Evolutionary conservation across 2,113 vertebrate species (phyloP).

Genomic region (Aythya baeri): DNA sequence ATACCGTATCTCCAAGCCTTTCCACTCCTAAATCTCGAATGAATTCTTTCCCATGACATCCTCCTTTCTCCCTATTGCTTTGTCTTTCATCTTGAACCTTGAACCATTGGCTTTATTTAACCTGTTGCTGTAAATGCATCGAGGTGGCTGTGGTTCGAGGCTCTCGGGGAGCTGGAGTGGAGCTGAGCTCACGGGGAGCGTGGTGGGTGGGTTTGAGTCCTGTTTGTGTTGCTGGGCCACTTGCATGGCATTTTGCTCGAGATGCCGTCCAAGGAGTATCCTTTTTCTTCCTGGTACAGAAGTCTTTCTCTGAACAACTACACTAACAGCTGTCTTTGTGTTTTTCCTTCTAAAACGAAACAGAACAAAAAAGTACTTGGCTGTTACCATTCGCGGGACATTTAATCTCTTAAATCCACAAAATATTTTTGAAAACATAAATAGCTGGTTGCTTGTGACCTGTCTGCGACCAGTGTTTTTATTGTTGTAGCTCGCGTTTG

Average conservation of each 20-base stretch:
- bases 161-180: background rate
- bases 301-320: conserved; percentile 43
- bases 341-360: conserved; percentile 34
- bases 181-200: background rate
- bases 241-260: conserved; percentile 12
- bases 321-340: conserved; percentile 68
- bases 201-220: background rate
- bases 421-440: conserved; percentile 75
- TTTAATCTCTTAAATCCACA: conserved; percentile 73
- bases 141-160: background rate
- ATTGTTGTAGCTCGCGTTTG: conserved; percentile 71
- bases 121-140: background rate
- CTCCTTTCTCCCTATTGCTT: conserved; percentile 18
- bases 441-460: conserved; percentile 68
- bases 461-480: conserved; percentile 57
- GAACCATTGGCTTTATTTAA: conserved; percentile 36
- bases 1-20: background rate
- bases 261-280: conserved; percentile 16
- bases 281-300: conserved; percentile 31
- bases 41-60: conserved; percentile 35
- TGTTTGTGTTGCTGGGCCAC: background rate
- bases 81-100: conserved; percentile 45
- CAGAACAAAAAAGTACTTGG: conserved; percentile 42
- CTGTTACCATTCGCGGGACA: conserved; percentile 30
- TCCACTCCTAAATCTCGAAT: conserved; percentile 27